Base-by-base conservation (phyloP, 2,113 vertebrate species). In the Tringa solitaria region DNA sequence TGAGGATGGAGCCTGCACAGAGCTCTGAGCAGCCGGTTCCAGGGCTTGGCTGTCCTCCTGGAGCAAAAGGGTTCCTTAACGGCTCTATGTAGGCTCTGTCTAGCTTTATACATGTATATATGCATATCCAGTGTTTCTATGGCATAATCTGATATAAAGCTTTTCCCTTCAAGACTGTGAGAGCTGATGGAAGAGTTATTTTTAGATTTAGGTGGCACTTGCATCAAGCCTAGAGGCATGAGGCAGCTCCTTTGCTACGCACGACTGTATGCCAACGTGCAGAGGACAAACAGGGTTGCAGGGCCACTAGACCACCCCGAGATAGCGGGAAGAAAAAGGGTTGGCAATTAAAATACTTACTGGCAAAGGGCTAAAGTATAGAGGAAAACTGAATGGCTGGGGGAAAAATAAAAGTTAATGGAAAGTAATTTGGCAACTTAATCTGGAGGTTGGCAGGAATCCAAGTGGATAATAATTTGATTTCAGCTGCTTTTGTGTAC, bases 381-480 rank as follows among this genome's bases (percentile, higher is more conserved):
- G 78, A 39, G 54, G 37, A 65, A 54, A 14, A n/a, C 86, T 68
- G 90, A 41, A 53, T 75, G 92, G 74, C 86, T 94, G 78, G 68
- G 85, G 93, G 95, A 64, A 75, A 65, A 94, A 95, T 94, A 87
- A 89, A 96, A 94, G 72, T 96, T 96, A 95, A 92, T 87, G 95
- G 93, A 79, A 95, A 91, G 89, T 93, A 91, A 95, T 97, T 96
- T 90, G 94, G 93, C 93, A 89, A 85, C 85, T 95, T 93, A 84
- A 90, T 96, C 84, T 70, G 82, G 78, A 93, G 70, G 14, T 2
- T 96, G 95, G 97, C 67, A 32, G 80, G 56, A 64, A 26, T 63
- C 93, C 96, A 95, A 80, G 84, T 51, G 93, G 90, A 88, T 91
- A 68, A 91, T 94, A 85, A 94, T 96, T 95, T 95, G 95, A 91